Percentiles rank a stretch among this genome's conserved stretches.
Conservation (phyloP, 2,113 vertebrate genomes). For the Hydrochoerus hydrochaeris region DNA sequence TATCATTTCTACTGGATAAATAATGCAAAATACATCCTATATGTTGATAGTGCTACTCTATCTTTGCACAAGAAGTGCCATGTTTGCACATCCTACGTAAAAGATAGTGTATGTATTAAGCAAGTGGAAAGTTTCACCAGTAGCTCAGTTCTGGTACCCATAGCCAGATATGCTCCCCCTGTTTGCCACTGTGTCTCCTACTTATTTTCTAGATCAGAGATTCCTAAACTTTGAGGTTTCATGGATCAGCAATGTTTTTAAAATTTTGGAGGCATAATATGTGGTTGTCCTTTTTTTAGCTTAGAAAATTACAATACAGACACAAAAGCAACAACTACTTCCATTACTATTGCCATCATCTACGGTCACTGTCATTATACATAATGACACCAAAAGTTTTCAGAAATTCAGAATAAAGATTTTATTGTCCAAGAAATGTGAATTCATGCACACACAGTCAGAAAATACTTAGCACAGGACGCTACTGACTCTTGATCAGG, state of each 20-base stretch:
- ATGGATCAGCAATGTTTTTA: not conserved
- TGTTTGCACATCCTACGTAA: rapidly evolving
- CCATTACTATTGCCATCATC: not conserved
- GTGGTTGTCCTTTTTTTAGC: not conserved
- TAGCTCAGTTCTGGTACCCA: not conserved
- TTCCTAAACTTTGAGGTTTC: not conserved
- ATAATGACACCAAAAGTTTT: not conserved
- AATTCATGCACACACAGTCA: not conserved
- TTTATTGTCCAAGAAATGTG: not conserved
- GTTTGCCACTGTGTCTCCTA: not conserved
- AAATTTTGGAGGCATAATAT: not conserved
- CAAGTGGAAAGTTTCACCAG: not conserved
- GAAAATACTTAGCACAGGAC: not conserved
- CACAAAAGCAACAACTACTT: not conserved
- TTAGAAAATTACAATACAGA: conserved; percentile 2
- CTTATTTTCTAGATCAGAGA: not conserved
- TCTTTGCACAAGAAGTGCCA: not conserved
- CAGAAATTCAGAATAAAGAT: not conserved
- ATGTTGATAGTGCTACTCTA: not conserved
- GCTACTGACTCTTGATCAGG: not conserved
- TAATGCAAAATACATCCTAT: not conserved
- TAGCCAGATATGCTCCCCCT: not conserved
- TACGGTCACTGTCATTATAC: not conserved
- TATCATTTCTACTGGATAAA: not conserved
- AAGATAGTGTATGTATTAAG: not conserved